Percentiles rank a stretch among this genome's conserved stretches.
These are phyloP conservation scores for Trematomus loennbergii DNA, from an alignment of 2,113 vertebrate genomes.

Conservation along the genomic window DNA sequence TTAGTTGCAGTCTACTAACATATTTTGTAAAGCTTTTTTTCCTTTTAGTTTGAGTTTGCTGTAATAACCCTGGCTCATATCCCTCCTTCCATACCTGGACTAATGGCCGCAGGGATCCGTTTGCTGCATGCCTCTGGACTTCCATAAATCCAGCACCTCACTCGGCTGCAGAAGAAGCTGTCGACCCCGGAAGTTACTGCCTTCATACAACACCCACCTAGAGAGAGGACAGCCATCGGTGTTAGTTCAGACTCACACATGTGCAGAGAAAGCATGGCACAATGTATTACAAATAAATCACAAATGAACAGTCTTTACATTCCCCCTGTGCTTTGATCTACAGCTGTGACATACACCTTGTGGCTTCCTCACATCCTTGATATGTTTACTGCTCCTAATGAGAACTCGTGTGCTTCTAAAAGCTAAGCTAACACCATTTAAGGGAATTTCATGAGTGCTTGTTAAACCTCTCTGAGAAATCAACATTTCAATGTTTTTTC, in stretches of 20 bases:
- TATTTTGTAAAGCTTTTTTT: no score
- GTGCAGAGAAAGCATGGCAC: neutral
- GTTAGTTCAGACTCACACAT: neutral
- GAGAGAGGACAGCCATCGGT: neutral
- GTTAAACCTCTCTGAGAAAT: slow-evolving; percentile 12
- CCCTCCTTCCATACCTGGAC: slow-evolving; percentile 85
- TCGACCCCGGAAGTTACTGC: slow-evolving; percentile 88
- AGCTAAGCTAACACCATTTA: slow-evolving; percentile 4
- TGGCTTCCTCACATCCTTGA: neutral
- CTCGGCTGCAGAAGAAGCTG: slow-evolving; percentile 89
- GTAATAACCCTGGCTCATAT: no score
- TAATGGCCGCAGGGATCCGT: slow-evolving; percentile 92
- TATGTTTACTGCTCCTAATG: neutral
- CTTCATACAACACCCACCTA: slow-evolving; percentile 95
- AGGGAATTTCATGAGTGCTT: slow-evolving; percentile 26
- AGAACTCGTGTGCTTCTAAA: neutral
- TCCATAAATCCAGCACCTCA: slow-evolving; percentile 86
- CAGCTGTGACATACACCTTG: neutral
- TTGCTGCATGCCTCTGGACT: slow-evolving; percentile 84
- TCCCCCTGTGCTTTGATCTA: neutral
- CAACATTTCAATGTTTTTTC: neutral
- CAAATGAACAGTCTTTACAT: neutral
- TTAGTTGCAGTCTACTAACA: no score
- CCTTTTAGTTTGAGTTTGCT: no score
- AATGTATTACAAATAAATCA: neutral